phyloP scores from a whole-genome alignment of 2,113 vertebrate genomes.

The Burhinus oedicnemus region DNA sequence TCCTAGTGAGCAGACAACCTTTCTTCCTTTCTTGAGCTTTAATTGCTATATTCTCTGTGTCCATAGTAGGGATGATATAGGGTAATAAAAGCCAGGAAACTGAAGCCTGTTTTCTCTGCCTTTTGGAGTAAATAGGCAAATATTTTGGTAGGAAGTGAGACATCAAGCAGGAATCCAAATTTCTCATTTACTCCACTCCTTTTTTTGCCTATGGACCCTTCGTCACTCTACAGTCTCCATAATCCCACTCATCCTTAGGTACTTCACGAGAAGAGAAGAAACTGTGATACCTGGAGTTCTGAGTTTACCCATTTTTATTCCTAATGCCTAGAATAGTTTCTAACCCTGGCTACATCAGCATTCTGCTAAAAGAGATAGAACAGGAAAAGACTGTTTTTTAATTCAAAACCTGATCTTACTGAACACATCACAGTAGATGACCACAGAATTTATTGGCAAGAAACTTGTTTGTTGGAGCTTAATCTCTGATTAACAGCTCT shows the following conservation, averaged over 20 bases:
- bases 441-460: conserved; percentile 72
- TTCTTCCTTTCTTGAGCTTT: neutral
- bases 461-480: conserved; percentile 65
- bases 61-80: neutral
- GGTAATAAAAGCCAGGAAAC: neutral
- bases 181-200: neutral
- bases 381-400: conserved; percentile 41
- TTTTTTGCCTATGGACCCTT: neutral
- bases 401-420: conserved; percentile 59
- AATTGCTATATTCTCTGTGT: neutral
- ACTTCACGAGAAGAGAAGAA: neutral
- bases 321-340: neutral
- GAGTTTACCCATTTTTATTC: neutral
- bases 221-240: neutral
- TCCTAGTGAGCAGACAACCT: neutral
- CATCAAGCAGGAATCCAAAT: neutral
- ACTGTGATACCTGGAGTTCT: neutral
- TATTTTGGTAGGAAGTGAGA: neutral
- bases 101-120: neutral
- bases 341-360: neutral
- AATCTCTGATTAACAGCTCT: conserved; percentile 70
- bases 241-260: neutral
- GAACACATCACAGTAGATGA: conserved; percentile 48
- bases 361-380: conserved; percentile 34
- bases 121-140: neutral